Evolutionary conservation across 1,140 invertebrate genomes (phyloP), one percentile per base, ranked within the genome.

Genomic region (Drosophila seguyi): DNA sequence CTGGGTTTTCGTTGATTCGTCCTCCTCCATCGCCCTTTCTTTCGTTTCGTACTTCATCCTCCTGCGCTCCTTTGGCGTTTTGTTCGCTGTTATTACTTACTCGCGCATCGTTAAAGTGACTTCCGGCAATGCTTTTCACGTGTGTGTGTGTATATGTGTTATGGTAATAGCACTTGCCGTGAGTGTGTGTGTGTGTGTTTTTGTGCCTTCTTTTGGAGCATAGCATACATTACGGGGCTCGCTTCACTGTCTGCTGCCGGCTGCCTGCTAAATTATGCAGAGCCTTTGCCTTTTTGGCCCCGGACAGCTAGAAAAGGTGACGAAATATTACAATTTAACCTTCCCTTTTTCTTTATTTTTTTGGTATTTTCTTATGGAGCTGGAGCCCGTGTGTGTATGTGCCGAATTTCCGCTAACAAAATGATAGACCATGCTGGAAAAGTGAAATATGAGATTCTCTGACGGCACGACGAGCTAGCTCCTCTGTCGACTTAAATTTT

Each of bases 321-420:
- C 85, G 86, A 90, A 90, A 90, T 90, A 90, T 90, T 81, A 90
- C 85, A 90, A 90, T 79, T 90, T 90, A 90, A 90, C 81, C 85
- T 86, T 85, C 29, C 62, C 52, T 25, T 31, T 42, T 63, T 5
- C 31, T 11, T 34, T 34, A 10, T 3, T 31, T 31, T 36, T 22
- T 7, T 45, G 3, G 22, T 27, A 48, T 27, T 29, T 48, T 48
- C 25, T 25, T 27, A 8, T 27, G n/a, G 13, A 29, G 11, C n/a
- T 20, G 14, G n/a, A 8, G 14, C 50, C 16, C 18, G 27, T 45
- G 50, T 71, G 52, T 69, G 85, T 83, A 42, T 72, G 62, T 69
- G 53, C 73, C 73, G 76, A 90, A 85, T 90, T 88, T 90, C 68
- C 78, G 78, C 69, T 75, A 85, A 90, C 85, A 90, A 88, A 88